phyloP scores from a whole-genome alignment of 2,113 vertebrate genomes.

The Cinclus cinclus region DNA sequence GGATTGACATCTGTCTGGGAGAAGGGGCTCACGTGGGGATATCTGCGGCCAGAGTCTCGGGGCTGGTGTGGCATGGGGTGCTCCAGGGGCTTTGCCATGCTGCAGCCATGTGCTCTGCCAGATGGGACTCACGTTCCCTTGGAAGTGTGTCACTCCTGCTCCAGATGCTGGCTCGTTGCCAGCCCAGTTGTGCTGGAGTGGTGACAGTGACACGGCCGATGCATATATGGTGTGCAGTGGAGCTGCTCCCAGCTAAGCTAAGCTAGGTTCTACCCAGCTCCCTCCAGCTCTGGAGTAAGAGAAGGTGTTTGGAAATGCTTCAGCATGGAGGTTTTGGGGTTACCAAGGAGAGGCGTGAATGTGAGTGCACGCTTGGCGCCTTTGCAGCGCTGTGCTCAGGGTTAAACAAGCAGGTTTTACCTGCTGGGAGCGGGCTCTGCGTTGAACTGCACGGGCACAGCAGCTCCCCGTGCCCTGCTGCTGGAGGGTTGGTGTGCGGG shows the following conservation, averaged over 20 bases:
- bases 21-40: neutral
- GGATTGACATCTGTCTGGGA: neutral
- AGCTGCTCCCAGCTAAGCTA: neutral
- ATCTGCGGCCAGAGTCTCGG: fast-evolving
- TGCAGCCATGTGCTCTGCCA: constrained; percentile 7
- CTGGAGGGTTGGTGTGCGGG: neutral
- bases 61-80: neutral
- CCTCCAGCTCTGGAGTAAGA: neutral
- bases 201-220: neutral
- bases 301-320: neutral
- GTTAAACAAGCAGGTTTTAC: neutral
- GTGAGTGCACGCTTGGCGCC: fast-evolving
- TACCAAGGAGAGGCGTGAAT: neutral
- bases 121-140: neutral
- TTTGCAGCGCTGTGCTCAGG: neutral
- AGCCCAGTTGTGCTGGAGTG: fast-evolving
- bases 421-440: neutral
- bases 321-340: neutral
- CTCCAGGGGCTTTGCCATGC: neutral
- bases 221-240: fast-evolving
- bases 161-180: neutral
- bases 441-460: fast-evolving
- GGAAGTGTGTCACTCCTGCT: neutral
- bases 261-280: neutral
- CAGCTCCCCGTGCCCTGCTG: neutral